phyloP scores from a whole-genome alignment of 2,113 vertebrate species.

The Bungarus multicinctus region DNA sequence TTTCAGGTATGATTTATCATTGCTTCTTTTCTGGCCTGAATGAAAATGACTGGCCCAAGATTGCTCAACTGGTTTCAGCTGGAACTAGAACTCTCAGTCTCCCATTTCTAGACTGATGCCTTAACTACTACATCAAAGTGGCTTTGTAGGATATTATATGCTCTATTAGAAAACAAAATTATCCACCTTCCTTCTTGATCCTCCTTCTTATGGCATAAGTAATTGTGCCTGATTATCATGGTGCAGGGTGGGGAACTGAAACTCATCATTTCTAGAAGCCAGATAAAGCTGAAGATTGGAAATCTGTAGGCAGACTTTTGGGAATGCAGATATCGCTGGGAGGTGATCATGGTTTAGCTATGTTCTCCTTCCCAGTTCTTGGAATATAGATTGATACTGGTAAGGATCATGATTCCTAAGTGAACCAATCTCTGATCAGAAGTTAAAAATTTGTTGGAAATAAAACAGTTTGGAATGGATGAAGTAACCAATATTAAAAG shows the following conservation, averaged over 20 bases:
- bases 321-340: neutral
- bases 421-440: neutral
- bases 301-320: neutral
- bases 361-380: neutral
- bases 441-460: neutral
- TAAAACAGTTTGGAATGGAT: neutral
- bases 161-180: neutral
- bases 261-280: neutral
- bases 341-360: neutral
- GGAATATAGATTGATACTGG: neutral
- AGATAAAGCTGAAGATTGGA: neutral
- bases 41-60: neutral
- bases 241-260: neutral
- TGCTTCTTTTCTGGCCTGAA: neutral
- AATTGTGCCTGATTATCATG: neutral
- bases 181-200: neutral
- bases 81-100: neutral
- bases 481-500: neutral
- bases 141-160: neutral
- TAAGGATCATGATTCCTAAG: neutral
- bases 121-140: neutral
- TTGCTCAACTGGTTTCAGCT: neutral
- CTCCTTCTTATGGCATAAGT: neutral
- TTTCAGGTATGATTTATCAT: neutral
- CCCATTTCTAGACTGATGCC: neutral